Evolutionary conservation across 2,797 vertebrate genomes (phyloP), one percentile per base, ranked within the genome.

Genomic region (Anabas testudineus): DNA sequence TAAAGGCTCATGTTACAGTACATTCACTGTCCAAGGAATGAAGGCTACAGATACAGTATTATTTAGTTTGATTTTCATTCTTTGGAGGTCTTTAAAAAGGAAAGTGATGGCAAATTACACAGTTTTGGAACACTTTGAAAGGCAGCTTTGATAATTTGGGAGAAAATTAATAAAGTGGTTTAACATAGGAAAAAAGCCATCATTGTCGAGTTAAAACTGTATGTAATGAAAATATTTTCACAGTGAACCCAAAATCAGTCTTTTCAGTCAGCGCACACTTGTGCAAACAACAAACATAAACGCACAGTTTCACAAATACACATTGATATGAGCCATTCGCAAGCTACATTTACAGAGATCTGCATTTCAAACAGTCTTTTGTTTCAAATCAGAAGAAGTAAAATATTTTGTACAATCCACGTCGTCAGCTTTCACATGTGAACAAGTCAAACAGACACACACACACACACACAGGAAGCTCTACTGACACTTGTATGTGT

Each of bases 311-410:
- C 26, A 1, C 19, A 14, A 28, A 46, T 13, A 9, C 19, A 0
- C 21, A 24, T 1, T 37, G 24, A 66, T 32, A 19, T 28, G 45
- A 66, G 60, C 32, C 19, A 39, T 69, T 45, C 56, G 26, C 28
- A 46, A 46, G 60, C 62, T 58, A 37, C 37, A 61, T 18, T 24
- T 43, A 62, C 52, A 63, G 41, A 68, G 39, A 78, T 88, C 68
- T 78, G 51, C 74, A 82, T 84, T 86, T 87, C 80, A 86, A 84
- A 86, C 55, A 59, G 51, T 13, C 15, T 61, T 52, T 41, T 68
- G 54, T 46, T 43, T 8, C 19, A 36, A 34, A 19, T 57, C 13
- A 58, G 56, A 68, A n/a, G 51, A 69, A 5, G 54, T 28, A 12
- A 64, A 71, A 86, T 75, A 70, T 81, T 82, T 80, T 49, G 58